Base-by-base conservation (phyloP, 2,113 vertebrate species). In the Xiphophorus maculatus region DNA sequence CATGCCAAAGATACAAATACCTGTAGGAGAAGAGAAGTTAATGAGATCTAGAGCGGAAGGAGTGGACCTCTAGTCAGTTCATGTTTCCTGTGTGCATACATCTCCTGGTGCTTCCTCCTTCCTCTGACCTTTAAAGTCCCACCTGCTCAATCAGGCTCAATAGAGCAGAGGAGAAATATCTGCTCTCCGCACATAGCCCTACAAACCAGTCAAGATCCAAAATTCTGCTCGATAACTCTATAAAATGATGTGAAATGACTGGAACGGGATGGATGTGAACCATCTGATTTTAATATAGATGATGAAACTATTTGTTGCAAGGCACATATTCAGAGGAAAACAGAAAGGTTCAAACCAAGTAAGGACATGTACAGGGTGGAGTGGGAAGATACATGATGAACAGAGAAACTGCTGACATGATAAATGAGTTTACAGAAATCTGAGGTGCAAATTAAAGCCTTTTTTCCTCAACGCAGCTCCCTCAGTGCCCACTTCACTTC, bases 391-490 rank as follows among this genome's bases (percentile, higher is more conserved):
- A 65, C 63, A 9, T 71, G 82, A 77, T 72, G 78, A 70, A 65
- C 74, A 71, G 84, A 76, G 81, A 90, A 89, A 88, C 80, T 2
- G 73, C 87, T 82, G 89, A 91, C 89, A 90, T 95, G 94, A 95
- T 91, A 85, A 95, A 95, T 70, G 93, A 94, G 92, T 94, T 93
- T 93, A 93, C 92, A 93, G 88, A 92, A 93, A 91, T 92, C 85
- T 70, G 81, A 90, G 89, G 86, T 87, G 85, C 91, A 94, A 94
- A 94, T 93, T 89, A 93, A 95, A 90, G 79, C 79, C 40, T 80
- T 85, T 79, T 81, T 28, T 33, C 13, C 65, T 25, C 86, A 81
- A 76, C 63, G 35, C 82, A 77, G 73, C 77, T 87, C 85, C 89
- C 90, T 72, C 73, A 61, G 77, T 76, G 84, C 85, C 83, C 87